Evolutionary conservation across 2,888 invertebrate species (phyloP).

Genomic region (Chrysodeixis includens): DNA sequence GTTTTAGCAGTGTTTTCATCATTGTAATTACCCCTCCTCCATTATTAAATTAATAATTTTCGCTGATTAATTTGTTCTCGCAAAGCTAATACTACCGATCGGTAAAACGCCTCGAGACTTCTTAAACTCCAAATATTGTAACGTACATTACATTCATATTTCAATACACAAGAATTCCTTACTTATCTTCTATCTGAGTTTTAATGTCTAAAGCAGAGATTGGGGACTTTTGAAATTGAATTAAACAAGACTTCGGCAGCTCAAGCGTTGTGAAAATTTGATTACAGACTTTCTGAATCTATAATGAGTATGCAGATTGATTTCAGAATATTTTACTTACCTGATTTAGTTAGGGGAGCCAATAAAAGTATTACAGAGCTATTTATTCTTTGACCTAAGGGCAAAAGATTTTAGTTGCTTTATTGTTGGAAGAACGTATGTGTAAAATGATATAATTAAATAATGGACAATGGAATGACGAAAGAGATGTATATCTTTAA

Average conservation of each 20-base stretch:
- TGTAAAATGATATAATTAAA: too few species aligned
- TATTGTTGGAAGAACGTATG: background rate
- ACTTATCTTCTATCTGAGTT: slow-evolving; percentile 24
- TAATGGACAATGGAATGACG: background rate
- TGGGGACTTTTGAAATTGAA: slow-evolving; percentile 58
- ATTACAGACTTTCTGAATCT: slow-evolving; percentile 61
- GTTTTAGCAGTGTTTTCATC: too few species aligned
- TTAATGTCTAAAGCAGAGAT: slow-evolving; percentile 48
- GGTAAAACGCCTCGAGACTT: slow-evolving; percentile 6
- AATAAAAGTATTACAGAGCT: slow-evolving; percentile 13
- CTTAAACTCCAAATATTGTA: slow-evolving; percentile 17
- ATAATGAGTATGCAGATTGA: slow-evolving; percentile 67
- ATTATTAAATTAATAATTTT: too few species aligned
- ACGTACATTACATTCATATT: slow-evolving; percentile 17
- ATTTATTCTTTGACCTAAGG: background rate
- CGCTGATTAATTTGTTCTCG: too few species aligned
- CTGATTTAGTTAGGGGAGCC: slow-evolving; percentile 27
- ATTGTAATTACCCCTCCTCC: too few species aligned
- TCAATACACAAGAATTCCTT: slow-evolving; percentile 18
- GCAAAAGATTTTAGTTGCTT: background rate
- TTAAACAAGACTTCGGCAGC: slow-evolving; percentile 51
- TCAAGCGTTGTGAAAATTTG: slow-evolving; percentile 56
- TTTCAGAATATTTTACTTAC: slow-evolving; percentile 45
- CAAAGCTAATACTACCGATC: background rate
- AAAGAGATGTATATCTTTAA: too few species aligned